A percentile compares a stretch with the other conserved stretches of the same genome.
phyloP scores from a whole-genome alignment of 2,113 vertebrate genomes.

The Ceyx cyanopectus region DNA sequence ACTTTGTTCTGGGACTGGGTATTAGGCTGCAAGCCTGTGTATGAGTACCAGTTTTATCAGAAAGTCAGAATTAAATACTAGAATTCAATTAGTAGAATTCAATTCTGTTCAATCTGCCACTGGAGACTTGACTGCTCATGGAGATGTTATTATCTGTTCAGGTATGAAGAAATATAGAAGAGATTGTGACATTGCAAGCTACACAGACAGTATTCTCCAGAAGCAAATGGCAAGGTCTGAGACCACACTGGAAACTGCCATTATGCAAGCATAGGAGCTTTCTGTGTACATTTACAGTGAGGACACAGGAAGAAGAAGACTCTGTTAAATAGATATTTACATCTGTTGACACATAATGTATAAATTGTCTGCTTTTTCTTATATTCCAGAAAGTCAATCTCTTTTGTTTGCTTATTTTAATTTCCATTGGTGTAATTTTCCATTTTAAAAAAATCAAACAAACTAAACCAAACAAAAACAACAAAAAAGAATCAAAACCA shows the following conservation, averaged over 20 bases:
- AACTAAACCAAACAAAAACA: background rate
- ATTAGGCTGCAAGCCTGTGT: background rate
- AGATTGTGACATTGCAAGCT: background rate
- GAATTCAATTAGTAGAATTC: background rate
- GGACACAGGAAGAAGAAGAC: background rate
- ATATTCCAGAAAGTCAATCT: background rate
- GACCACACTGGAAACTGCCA: background rate
- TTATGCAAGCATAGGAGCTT: background rate
- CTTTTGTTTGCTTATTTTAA: background rate
- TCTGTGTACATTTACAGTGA: background rate
- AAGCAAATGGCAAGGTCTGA: background rate
- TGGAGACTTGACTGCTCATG: background rate
- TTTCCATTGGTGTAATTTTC: background rate
- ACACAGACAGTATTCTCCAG: background rate
- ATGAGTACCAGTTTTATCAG: background rate
- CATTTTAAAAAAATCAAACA: background rate
- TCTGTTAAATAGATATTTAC: background rate
- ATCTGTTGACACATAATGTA: background rate
- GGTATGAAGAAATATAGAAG: background rate
- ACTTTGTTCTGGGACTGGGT: background rate
- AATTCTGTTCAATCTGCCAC: background rate
- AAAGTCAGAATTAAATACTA: background rate
- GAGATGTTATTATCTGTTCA: background rate
- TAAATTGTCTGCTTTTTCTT: background rate
- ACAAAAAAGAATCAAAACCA: accelerated